phyloP scores from a whole-genome alignment of 2,888 invertebrate species.

The Pherbina coryleti region DNA sequence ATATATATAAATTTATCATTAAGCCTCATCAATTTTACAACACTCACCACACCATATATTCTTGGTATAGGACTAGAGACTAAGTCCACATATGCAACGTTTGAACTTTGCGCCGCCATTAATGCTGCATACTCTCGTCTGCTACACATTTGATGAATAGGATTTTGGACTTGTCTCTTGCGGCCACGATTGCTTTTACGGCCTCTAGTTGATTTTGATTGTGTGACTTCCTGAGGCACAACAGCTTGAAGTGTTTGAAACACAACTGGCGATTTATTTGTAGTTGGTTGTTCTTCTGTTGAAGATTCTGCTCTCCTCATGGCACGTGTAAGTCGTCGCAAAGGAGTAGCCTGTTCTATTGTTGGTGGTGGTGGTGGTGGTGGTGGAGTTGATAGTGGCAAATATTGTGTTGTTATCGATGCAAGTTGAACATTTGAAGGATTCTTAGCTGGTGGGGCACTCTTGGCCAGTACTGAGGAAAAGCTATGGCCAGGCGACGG shows the following conservation, averaged over 20 bases:
- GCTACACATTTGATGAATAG: slow-evolving; percentile 40
- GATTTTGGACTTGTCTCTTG: slow-evolving; percentile 20
- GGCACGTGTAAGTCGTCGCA: background rate
- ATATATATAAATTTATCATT: background rate
- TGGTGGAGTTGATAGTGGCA: too few relatives aligned
- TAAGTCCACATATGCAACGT: slow-evolving; percentile 57
- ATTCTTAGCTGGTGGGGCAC: too few relatives aligned
- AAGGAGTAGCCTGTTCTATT: background rate
- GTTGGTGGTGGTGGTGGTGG: background rate
- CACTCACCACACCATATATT: slow-evolving; percentile 58
- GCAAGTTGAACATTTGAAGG: too few relatives aligned
- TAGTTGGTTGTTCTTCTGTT: background rate
- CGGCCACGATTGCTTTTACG: background rate
- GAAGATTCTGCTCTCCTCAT: background rate
- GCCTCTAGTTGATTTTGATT: background rate
- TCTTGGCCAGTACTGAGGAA: background rate
- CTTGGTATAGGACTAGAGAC: slow-evolving; percentile 55
- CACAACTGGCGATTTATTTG: background rate
- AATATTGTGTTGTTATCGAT: too few relatives aligned
- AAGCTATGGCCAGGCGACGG: background rate
- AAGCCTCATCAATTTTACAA: background rate
- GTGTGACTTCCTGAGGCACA: background rate
- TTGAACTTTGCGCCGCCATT: slow-evolving; percentile 52
- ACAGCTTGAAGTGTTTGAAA: background rate
- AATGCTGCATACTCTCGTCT: slow-evolving; percentile 51